A percentile compares a stretch with the other conserved stretches of the same genome.
Conservation (phyloP, 2,797 vertebrate species). For the Danionella dracula region DNA sequence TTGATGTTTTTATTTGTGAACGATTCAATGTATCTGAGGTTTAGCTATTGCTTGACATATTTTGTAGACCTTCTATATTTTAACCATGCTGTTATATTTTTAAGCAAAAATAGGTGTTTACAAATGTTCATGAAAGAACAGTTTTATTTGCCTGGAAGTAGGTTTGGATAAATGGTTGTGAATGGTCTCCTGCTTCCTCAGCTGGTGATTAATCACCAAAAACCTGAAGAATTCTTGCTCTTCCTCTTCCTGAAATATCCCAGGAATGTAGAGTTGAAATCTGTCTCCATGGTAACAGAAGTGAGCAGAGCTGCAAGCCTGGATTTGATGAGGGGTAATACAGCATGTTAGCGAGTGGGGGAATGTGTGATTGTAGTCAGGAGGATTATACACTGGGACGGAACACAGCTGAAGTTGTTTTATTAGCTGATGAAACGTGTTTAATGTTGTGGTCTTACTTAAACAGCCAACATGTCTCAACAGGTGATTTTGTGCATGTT, state of each 20-base stretch:
- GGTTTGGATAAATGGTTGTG: not conserved
- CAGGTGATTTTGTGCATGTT: not conserved
- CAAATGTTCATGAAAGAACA: not conserved
- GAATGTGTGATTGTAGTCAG: not conserved
- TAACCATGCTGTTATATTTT: not conserved
- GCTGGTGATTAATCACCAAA: conserved; percentile 20
- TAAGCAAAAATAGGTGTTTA: not conserved
- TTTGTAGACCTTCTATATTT: not conserved
- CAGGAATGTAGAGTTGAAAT: conserved; percentile 8
- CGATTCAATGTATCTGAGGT: too few species aligned
- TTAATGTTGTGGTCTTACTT: not conserved
- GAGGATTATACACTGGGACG: not conserved
- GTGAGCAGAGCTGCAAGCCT: not conserved
- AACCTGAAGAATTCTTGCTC: conserved; percentile 23
- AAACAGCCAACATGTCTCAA: not conserved
- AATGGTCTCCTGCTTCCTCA: not conserved
- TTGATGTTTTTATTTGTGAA: too few species aligned
- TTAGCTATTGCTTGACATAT: not conserved
- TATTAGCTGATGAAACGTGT: not conserved
- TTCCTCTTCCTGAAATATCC: conserved; percentile 30
- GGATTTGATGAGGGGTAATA: not conserved
- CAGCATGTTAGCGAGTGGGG: not conserved
- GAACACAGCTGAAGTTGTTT: not conserved
- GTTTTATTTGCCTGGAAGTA: not conserved
- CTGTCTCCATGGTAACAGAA: conserved; percentile 29